Evolutionary conservation across 2,113 vertebrate genomes (phyloP).

Genomic region (Scomber scombrus): DNA sequence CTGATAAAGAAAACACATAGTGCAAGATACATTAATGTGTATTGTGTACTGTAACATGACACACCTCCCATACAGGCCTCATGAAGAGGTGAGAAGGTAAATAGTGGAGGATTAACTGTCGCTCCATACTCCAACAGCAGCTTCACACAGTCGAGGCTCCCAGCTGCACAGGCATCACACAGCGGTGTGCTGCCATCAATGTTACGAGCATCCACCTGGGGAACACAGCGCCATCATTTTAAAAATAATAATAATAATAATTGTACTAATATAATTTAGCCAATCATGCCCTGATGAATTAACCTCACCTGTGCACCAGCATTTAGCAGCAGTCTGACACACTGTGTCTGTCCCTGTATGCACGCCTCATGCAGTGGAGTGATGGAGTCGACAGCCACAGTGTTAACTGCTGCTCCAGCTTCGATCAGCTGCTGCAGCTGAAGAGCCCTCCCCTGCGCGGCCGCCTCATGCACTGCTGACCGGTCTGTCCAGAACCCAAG

Average conservation of each 20-base stretch:
- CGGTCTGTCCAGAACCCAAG: slow-evolving; percentile 92
- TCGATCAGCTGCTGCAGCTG: slow-evolving; percentile 90
- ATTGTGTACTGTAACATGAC: slow-evolving; percentile 6
- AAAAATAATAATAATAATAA: neutral
- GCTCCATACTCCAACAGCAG: slow-evolving; percentile 91
- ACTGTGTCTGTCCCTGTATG: slow-evolving; percentile 82
- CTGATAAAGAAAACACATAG: neutral
- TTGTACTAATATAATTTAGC: no score
- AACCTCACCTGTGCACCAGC: slow-evolving; percentile 88
- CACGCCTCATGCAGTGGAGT: slow-evolving; percentile 85
- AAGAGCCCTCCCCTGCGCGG: slow-evolving; percentile 83
- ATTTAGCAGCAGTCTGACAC: slow-evolving; percentile 81
- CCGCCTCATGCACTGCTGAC: slow-evolving; percentile 92
- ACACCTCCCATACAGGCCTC: slow-evolving; percentile 97
- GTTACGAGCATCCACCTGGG: slow-evolving; percentile 94
- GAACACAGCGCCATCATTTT: neutral
- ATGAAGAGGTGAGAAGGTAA: slow-evolving; percentile 92
- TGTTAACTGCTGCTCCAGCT: slow-evolving; percentile 91
- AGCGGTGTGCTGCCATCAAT: slow-evolving; percentile 95
- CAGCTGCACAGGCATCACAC: slow-evolving; percentile 93
- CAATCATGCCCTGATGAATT: neutral
- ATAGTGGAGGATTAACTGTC: slow-evolving; percentile 91
- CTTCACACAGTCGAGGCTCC: slow-evolving; percentile 91
- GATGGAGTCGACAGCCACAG: slow-evolving; percentile 88
- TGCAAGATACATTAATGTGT: slow-evolving; percentile 1